Evolutionary conservation across 2,797 vertebrate genomes (phyloP), one percentile per base, ranked within the genome.

Genomic region (Notolabrus celidotus): DNA sequence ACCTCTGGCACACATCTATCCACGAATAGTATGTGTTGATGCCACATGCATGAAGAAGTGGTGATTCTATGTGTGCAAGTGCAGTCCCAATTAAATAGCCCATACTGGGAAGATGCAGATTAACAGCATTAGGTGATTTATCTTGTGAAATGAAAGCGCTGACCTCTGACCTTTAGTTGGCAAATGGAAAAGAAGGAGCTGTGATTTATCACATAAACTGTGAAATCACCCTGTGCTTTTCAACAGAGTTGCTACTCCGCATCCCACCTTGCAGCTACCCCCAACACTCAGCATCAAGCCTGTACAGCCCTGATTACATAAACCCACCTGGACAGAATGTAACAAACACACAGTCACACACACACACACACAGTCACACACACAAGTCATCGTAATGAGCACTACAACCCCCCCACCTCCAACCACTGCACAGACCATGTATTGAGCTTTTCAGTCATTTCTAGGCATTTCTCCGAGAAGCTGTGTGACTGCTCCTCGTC

Each of bases 371-470:
- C 66, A 58, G 66, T 53, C 56, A n/a, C n/a, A 66, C 55, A 77
- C 53, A 20, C 61, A 57, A 0, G 2, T 59, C 42, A 46, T 66
- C 33, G 59, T 80, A 84, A 83, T 49, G 65, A 89, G 70, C 14
- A 50, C 72, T 75, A 82, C 85, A 87, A 62, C 67, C 64, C 75
- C 75, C 41, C 41, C 34, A 36, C n/a, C 20, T 20, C 45, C 69
- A 83, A 77, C 74, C 78, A 65, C 79, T 59, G 66, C 83, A 85
- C 51, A 76, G 53, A 80, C 78, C 64, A 82, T 84, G 88, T 87
- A 89, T 86, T 88, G 84, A 92, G 90, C 70, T 86, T 91, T 91
- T 92, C 89, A 91, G 89, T 91, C 86, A 93, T 93, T 93, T 94
- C 88, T 84, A 90, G 90, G 90, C 91, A 91, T 93, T 92, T 94